Evolutionary conservation across 2,888 invertebrate genomes (phyloP).

Genomic region (Congeria kusceri): DNA sequence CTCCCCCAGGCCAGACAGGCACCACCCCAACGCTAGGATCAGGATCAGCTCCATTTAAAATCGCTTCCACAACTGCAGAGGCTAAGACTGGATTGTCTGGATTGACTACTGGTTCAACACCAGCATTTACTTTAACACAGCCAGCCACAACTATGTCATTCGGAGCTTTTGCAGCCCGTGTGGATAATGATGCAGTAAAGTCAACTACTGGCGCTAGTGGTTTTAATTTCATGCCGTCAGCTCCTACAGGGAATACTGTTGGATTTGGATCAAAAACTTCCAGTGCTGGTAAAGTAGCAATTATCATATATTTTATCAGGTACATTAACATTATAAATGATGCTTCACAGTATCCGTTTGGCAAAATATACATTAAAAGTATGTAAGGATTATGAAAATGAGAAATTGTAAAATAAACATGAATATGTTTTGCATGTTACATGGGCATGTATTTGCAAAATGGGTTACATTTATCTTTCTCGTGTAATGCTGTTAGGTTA

Average conservation of each 20-base stretch:
- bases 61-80: neutral
- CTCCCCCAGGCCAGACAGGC: constrained; percentile 7
- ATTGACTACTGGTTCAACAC: neutral
- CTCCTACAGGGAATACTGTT: constrained; percentile 1
- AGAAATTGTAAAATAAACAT: too few relatives aligned
- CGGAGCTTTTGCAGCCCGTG: neutral
- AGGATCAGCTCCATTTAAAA: neutral
- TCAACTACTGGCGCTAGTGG: neutral
- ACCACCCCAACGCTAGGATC: neutral
- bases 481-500: too few relatives aligned
- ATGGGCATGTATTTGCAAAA: too few relatives aligned
- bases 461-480: too few relatives aligned
- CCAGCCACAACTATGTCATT: neutral
- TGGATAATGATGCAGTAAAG: neutral
- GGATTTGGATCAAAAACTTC: constrained; percentile 7
- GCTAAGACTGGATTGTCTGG: neutral
- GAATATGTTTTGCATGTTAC: too few relatives aligned
- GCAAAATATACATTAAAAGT: too few relatives aligned
- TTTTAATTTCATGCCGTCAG: constrained; percentile 4
- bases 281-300: neutral
- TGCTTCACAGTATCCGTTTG: too few relatives aligned
- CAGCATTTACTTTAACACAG: constrained; percentile 8
- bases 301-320: too few relatives aligned
- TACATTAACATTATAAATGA: too few relatives aligned
- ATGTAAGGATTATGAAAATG: too few relatives aligned